Evolutionary conservation across 2,113 vertebrate genomes (phyloP), one percentile per base, ranked within the genome.

Genomic region (Channa maculata): DNA sequence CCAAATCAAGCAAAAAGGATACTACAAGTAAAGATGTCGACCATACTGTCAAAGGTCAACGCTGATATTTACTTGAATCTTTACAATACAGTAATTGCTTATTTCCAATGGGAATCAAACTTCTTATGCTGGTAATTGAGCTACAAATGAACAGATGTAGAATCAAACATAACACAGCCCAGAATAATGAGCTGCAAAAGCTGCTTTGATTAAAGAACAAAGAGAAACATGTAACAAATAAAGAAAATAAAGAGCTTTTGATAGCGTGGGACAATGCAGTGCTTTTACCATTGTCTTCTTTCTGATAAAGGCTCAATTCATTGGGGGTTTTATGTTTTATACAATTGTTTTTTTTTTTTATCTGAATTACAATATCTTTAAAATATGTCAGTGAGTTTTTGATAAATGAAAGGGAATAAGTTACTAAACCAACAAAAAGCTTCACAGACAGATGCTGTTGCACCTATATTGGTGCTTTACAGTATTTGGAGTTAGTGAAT

Each of bases 181-280:
- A 15, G 3, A 34, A 55, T 64, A 37, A 60, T 13, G 38, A 62
- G 7, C 58, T 8, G 48, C 52, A 57, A 61, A 76, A 37, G 44
- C 51, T 36, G 44, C 55, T 79, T 79, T 79, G 62, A 61, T 68
- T 64, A 51, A 3, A 12, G 15, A 68, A 65, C 64, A 76, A 86
- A 72, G 9, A 72, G 9, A 59, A 67, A 52, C 2, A 72, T 14
- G 49, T 49, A 8, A 43, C 8, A 66, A n/a, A 82, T 12, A 71
- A 49, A 46, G 53, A 12, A 50, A 54, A 69, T 6, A 48, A 65
- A 34, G 37, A 7, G 51, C 51, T 48, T 73, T 49, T 59, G 15
- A 51, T 55, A 24, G 14, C 2, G 4, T 39, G 0, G 44, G 11
- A 13, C 34, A 62, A 33, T 39, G n/a, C 52, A 9, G 1, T 46